Evolutionary conservation across 2,888 invertebrate species (phyloP).

Genomic region (Abrostola triplasia): DNA sequence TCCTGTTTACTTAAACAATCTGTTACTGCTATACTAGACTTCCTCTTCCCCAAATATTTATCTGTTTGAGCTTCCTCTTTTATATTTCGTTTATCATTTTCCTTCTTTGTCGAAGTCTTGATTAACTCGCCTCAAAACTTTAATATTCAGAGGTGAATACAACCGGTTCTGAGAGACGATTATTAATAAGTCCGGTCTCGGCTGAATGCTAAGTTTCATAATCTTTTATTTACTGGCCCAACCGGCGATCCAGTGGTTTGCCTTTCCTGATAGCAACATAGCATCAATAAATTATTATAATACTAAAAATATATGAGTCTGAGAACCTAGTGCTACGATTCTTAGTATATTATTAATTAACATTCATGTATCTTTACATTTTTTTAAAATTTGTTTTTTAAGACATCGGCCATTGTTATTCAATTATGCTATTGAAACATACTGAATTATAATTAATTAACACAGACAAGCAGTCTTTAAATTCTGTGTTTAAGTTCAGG

Average conservation of each 20-base stretch:
- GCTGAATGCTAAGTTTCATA: constrained; percentile 4
- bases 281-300: neutral
- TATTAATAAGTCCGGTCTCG: constrained; percentile 6
- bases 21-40: neutral
- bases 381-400: too few species aligned
- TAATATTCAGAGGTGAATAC: constrained; percentile 6
- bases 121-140: neutral
- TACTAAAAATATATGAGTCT: too few species aligned
- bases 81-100: neutral
- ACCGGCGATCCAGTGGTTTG: neutral
- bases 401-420: too few species aligned
- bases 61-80: neutral
- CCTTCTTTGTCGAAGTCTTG: neutral
- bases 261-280: neutral
- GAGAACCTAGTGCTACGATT: too few species aligned
- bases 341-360: too few species aligned
- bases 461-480: too few species aligned
- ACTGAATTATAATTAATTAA: too few species aligned
- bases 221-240: neutral
- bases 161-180: constrained; percentile 19
- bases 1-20: neutral
- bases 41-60: neutral
- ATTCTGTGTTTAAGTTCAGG: too few species aligned
- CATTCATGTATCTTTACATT: too few species aligned
- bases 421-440: too few species aligned